A percentile compares a stretch with the other conserved stretches of the same genome.
phyloP scores from a whole-genome alignment of 2,113 vertebrate genomes.

The Cygnus buccinator region DNA sequence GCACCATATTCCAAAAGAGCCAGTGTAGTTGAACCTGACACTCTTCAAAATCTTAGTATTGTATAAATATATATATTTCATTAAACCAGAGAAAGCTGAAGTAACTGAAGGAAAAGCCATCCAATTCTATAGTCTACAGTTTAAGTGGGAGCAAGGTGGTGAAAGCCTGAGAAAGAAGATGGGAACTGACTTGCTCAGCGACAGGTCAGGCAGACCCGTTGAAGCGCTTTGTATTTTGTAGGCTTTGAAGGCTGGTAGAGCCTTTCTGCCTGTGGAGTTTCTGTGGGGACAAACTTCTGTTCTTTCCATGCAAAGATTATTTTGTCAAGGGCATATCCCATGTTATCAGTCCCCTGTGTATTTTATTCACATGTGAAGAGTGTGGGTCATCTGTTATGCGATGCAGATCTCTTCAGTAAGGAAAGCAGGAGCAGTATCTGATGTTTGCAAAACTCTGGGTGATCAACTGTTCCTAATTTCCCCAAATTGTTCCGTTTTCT shows the following conservation, averaged over 20 bases:
- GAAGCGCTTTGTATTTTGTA: neutral
- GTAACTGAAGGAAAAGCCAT: neutral
- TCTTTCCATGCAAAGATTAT: neutral
- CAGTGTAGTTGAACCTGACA: neutral
- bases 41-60: neutral
- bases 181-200: neutral
- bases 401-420: neutral
- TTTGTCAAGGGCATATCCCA: neutral
- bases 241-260: neutral
- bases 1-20: neutral
- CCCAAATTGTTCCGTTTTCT: constrained; percentile 57
- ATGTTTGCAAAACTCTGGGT: neutral
- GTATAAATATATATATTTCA: neutral
- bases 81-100: neutral
- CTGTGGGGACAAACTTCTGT: neutral
- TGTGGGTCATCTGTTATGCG: neutral
- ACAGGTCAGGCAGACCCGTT: neutral
- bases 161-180: neutral
- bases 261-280: neutral
- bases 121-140: neutral
- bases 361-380: neutral
- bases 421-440: neutral
- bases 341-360: neutral
- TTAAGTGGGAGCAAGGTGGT: neutral
- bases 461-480: constrained; percentile 59